Evolutionary conservation across 2,797 vertebrate species (phyloP).

Genomic region (Poecilia gillii): DNA sequence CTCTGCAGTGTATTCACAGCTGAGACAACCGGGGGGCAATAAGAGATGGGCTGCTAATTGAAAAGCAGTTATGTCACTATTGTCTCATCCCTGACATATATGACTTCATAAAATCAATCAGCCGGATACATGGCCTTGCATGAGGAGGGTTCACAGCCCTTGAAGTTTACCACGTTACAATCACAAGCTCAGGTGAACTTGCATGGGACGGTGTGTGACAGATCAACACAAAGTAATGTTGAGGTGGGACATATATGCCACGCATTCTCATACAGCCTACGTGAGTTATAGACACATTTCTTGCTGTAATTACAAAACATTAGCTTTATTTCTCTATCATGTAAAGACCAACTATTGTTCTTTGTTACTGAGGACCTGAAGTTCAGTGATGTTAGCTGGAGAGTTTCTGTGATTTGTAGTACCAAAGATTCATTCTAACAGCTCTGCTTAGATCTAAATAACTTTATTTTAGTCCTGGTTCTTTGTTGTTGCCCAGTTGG

Average conservation of each 20-base stretch:
- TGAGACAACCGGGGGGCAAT: constrained; percentile 28
- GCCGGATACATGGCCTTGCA: neutral
- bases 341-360: neutral
- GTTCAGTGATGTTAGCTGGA: neutral
- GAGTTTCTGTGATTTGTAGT: neutral
- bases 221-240: neutral
- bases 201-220: neutral
- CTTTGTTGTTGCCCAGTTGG: neutral
- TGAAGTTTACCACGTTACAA: neutral
- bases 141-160: neutral
- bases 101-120: constrained; percentile 18
- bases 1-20: constrained; percentile 60
- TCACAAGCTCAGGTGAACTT: neutral
- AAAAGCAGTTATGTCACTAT: constrained; percentile 46
- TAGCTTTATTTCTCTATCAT: neutral
- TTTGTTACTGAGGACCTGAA: neutral
- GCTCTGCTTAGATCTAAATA: neutral
- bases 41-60: constrained; percentile 50
- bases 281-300: neutral
- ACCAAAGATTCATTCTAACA: neutral
- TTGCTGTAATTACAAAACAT: neutral
- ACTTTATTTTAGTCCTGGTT: neutral
- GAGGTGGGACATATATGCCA: neutral
- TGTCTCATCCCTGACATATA: constrained; percentile 17
- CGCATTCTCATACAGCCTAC: neutral